A percentile compares a stretch with the other conserved stretches of the same genome.
Conservation (phyloP, 1,140 invertebrate genomes). For the Musca vetustissima region DNA sequence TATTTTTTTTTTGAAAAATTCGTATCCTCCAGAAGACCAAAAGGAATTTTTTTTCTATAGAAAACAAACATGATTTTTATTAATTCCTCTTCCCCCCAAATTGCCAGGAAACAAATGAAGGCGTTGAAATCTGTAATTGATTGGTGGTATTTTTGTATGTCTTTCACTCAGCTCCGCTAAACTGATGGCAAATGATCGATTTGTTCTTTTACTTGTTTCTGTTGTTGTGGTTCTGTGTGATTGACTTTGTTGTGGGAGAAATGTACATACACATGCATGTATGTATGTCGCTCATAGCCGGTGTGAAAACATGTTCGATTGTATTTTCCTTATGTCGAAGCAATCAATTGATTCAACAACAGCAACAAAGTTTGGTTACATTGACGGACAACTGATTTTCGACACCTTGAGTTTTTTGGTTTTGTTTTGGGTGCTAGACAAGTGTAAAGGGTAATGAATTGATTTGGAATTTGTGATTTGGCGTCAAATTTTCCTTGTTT, state of each 20-base stretch:
- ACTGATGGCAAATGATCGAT: background rate
- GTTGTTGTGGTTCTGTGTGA: slow-evolving; percentile 14
- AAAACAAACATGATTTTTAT: background rate
- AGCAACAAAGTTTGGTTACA: slow-evolving; percentile 9
- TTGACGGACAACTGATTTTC: slow-evolving; percentile 11
- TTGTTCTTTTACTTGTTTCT: too few relatives aligned
- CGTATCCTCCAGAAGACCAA: too few relatives aligned
- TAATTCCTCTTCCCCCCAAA: slow-evolving; percentile 1
- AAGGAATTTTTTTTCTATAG: too few relatives aligned
- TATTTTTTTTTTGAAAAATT: too few relatives aligned
- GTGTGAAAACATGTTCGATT: background rate
- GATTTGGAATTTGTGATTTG: too few relatives aligned
- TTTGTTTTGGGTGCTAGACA: too few relatives aligned
- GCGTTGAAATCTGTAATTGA: slow-evolving; percentile 22
- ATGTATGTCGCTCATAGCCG: too few relatives aligned
- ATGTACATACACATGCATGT: too few relatives aligned
- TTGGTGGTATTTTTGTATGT: slow-evolving; percentile 2
- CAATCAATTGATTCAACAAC: background rate
- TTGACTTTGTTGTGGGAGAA: background rate
- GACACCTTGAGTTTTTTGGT: background rate
- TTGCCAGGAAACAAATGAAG: background rate
- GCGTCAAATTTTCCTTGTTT: too few relatives aligned
- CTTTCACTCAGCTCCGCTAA: background rate
- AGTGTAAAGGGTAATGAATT: too few relatives aligned
- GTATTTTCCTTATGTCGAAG: background rate